Conservation (phyloP, 1,140 invertebrate species). For the Drosophila pachea region DNA sequence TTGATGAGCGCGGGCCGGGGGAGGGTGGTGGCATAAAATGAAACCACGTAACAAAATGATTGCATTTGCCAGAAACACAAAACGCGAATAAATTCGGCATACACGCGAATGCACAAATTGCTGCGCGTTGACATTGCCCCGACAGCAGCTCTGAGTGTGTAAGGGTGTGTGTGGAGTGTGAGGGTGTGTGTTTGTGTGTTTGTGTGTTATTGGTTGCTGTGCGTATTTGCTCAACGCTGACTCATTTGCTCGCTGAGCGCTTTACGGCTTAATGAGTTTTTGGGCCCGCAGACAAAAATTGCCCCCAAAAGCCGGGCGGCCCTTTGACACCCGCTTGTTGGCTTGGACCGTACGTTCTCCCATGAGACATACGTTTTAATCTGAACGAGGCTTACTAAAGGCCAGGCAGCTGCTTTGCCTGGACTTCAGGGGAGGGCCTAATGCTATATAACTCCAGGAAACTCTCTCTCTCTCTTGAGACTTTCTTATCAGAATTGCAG, state of each 20-base stretch:
- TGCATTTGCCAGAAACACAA: constrained; percentile 59
- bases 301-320: too few relatives aligned
- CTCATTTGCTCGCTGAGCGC: constrained; percentile 62
- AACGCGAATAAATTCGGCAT: constrained; percentile 41
- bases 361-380: too few relatives aligned
- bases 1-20: too few relatives aligned
- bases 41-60: constrained; percentile 74
- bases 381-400: too few relatives aligned
- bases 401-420: too few relatives aligned
- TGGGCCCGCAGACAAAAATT: constrained; percentile 38
- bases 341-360: too few relatives aligned
- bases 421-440: too few relatives aligned
- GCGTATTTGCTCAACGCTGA: constrained; percentile 57
- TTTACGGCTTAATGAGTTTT: constrained; percentile 70
- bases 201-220: constrained; percentile 17
- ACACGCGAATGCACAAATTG: constrained; percentile 1
- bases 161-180: neutral
- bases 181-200: neutral
- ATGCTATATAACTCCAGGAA: too few relatives aligned
- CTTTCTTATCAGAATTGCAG: neutral
- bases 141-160: constrained; percentile 7
- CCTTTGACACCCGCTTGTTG: neutral
- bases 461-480: too few relatives aligned
- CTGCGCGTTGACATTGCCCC: constrained; percentile 33
- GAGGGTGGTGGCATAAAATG: constrained; percentile 35